A percentile compares a stretch with the other conserved stretches of the same genome.
These are phyloP conservation scores for Taurulus bubalis DNA, from an alignment of 2,113 vertebrate species.

Conservation along the genomic window DNA sequence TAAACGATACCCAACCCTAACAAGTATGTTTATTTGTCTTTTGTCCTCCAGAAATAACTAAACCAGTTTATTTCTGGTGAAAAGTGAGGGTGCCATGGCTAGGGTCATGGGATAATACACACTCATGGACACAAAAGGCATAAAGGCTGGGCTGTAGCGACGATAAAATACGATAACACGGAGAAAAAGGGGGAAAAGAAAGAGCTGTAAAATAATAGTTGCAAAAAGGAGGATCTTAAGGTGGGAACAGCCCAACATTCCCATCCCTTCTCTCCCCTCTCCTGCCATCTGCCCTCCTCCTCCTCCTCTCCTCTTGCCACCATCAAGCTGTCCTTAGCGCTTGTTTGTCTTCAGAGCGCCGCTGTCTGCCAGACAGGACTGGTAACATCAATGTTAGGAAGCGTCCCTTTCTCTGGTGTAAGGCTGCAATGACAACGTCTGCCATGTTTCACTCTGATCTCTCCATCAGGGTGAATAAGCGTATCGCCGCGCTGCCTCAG, in stretches of 20 bases:
- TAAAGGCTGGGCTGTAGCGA: neutral
- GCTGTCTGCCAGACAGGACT: constrained; percentile 63
- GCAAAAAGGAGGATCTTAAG: constrained; percentile 26
- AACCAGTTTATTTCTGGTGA: too few relatives aligned
- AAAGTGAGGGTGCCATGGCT: too few relatives aligned
- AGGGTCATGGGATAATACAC: neutral
- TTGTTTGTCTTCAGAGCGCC: constrained; percentile 63
- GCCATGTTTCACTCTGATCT: constrained; percentile 83
- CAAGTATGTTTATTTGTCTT: too few relatives aligned
- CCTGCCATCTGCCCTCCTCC: constrained; percentile 5
- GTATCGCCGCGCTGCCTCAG: constrained; percentile 65
- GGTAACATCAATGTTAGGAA: constrained; percentile 64
- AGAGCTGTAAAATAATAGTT: neutral
- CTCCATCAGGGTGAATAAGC: constrained; percentile 82
- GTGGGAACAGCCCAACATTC: neutral
- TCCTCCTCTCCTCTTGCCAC: constrained; percentile 25
- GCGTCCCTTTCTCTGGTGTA: constrained; percentile 72
- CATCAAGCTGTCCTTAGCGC: constrained; percentile 44
- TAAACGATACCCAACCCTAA: too few relatives aligned
- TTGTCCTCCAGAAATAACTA: too few relatives aligned
- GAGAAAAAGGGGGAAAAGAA: neutral
- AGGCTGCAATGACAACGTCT: constrained; percentile 78
- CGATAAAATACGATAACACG: neutral
- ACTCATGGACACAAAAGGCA: neutral
- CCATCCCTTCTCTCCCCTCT: constrained; percentile 40